Base-by-base conservation (phyloP, 2,888 invertebrate genomes). In the Cephonodes hylas region DNA sequence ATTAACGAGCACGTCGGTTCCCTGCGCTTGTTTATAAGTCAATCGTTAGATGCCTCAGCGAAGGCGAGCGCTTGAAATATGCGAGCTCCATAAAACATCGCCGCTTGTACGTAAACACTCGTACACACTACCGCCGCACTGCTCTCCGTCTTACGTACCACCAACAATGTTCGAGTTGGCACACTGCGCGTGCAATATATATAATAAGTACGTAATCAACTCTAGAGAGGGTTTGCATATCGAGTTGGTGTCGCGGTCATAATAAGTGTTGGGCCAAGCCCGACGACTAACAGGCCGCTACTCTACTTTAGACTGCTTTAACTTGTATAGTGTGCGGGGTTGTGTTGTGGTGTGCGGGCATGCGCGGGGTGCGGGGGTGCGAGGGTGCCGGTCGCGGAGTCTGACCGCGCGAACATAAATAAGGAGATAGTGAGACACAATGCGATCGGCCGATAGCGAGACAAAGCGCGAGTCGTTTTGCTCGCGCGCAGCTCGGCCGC, bases 381-480 rank as follows among this genome's bases (percentile, higher is more conserved):
- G 10, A 20, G 15, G 4, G 20, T n/a, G 59, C 31, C 22, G 20
- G 42, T 48, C 15, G 61, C 20, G 23, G 3, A 15, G 27, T 22
- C 7, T 8, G n/a, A 38, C 45, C 46, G 25, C 38, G 23, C 15
- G 48, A 13, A 42, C 31, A 74, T 77, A 73, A 75, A 77, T 77
- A 76, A 73, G 65, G 64, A 63, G 65, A 63, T 61, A 59, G 62
- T 65, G 63, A 20, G 70, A 66, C 66, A 73, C 73, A 71, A 69
- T 70, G 78, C 71, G 76, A 72, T 72, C 70, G 57, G 56, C 66
- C 66, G 74, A 75, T 76, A 74, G 71, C 68, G 71, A 77, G 64
- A 77, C 79, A 77, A 76, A 75, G 79, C 69, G 71, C 53, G 61
- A 57, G 60, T 66, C 63, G 66, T 62, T 62, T 64, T 67, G 64